Evolutionary conservation across 2,888 invertebrate species (phyloP), one percentile per base, ranked within the genome.

Genomic region (Drosophila percnosoma): DNA sequence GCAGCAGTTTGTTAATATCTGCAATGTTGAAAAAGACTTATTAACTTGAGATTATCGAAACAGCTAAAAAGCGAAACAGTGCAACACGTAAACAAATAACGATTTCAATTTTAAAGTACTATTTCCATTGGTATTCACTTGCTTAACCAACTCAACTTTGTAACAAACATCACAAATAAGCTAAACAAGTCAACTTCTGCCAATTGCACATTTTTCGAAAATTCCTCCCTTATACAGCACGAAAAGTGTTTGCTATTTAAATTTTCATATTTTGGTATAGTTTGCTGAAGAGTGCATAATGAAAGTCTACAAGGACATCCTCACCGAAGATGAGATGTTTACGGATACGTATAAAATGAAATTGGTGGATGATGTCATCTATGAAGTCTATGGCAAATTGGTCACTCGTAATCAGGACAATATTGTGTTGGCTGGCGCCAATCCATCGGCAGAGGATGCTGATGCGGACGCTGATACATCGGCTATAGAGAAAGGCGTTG

Each of bases 311-410:
- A 98, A 98, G 94, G 98, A 98, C 95, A 95, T 97, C 94, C 96
- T 98, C 93, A 98, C 98, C 90, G 98, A 98, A 91, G 99, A 99
- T 94, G 99, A 99, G 95, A 97, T 99, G 97, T 98, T 98, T 95
- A 98, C 98, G 68, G 99, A 99, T 94, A 96, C 97, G 63, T 98
- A 98, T 94, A 98, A 96, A 94, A 95, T 98, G 88, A 98, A 98
- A 93, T 94, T 98, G 83, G 95, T 98, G 52, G 98, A 99, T 92
- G 97, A 98, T 93, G 97, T 98, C 57, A 93, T 98, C 72, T 99
- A 98, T 92, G 98, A 98, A 95, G 98, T 99, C 72, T 96, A 97
- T 92, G 98, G 98, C 91, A 97, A 95, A 95, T 94, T 96, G 77
- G 94, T 97, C 63, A 94, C 95, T 73, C 95, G 98, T 91, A 94